Percentiles rank a stretch among this genome's conserved stretches.
Evolutionary conservation across 2,888 invertebrate genomes (phyloP).

Genomic region (Monopis laevigella): DNA sequence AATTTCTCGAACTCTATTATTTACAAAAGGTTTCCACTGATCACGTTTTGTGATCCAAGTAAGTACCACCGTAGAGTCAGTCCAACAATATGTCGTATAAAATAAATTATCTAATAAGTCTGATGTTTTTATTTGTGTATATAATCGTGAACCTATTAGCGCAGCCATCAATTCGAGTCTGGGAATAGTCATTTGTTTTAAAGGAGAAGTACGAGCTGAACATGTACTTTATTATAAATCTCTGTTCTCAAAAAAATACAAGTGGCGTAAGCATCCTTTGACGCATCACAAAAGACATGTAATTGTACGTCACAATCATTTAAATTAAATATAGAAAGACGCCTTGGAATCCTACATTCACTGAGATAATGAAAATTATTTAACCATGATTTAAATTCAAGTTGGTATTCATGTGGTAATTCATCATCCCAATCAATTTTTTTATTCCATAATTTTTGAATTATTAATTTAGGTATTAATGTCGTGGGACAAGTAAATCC

Average conservation of each 20-base stretch:
- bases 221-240: background rate
- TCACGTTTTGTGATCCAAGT: constrained; percentile 1
- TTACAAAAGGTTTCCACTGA: constrained; percentile 12
- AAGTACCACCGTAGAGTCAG: constrained; percentile 1
- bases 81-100: constrained; percentile 3
- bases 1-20: constrained; percentile 13
- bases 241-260: constrained; percentile 8
- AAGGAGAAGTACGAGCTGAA: background rate
- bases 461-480: constrained; percentile 17
- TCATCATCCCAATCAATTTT: constrained; percentile 17
- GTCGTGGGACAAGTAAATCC: constrained; percentile 16
- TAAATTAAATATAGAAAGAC: background rate
- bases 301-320: background rate
- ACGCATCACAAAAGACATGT: constrained; percentile 12
- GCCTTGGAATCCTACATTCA: constrained; percentile 2
- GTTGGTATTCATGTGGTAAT: background rate
- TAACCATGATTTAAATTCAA: constrained; percentile 1
- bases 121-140: background rate
- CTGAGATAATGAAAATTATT: background rate
- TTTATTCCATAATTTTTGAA: constrained; percentile 15
- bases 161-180: constrained; percentile 9
- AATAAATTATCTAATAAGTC: background rate
- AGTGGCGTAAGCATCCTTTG: constrained; percentile 4
- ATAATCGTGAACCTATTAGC: background rate
- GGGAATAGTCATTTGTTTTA: constrained; percentile 7